Evolutionary conservation across 2,113 vertebrate genomes (phyloP).

Genomic region (Varanus salvator): DNA sequence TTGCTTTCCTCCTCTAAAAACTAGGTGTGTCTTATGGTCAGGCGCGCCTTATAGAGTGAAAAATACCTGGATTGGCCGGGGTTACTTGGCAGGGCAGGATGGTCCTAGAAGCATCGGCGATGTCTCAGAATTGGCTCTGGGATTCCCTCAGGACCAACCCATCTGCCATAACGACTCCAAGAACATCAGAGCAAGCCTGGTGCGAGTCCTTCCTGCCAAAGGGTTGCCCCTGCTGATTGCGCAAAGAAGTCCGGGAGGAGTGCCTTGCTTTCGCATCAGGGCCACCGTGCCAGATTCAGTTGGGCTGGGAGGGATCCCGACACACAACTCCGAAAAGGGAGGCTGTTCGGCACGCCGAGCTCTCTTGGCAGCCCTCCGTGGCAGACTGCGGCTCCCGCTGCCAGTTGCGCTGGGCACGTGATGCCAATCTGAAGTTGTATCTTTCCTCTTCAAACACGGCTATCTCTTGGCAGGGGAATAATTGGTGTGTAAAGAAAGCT

Average conservation of each 20-base stretch:
- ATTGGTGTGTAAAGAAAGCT: slow-evolving; percentile 20
- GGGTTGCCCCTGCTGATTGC: too few species aligned
- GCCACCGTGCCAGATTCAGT: not conserved
- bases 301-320: not conserved
- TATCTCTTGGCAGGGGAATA: slow-evolving; percentile 31
- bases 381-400: not conserved
- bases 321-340: not conserved
- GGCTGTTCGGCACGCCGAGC: not conserved
- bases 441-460: slow-evolving; percentile 19
- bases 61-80: too few species aligned
- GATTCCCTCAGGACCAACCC: not conserved
- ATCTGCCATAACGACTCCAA: not conserved
- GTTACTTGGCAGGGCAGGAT: too few species aligned
- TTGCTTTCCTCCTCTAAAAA: too few species aligned
- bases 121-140: not conserved
- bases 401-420: not conserved
- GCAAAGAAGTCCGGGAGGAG: not conserved
- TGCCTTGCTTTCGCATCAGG: not conserved
- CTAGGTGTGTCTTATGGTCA: too few species aligned
- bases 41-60: too few species aligned
- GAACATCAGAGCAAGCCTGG: not conserved
- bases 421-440: slow-evolving; percentile 24
- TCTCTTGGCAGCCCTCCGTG: not conserved
- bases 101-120: not conserved
- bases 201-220: not conserved